Evolutionary conservation across 2,797 vertebrate species (phyloP), one percentile per base, ranked within the genome.

Genomic region (Gymnoscopelus braueri): DNA sequence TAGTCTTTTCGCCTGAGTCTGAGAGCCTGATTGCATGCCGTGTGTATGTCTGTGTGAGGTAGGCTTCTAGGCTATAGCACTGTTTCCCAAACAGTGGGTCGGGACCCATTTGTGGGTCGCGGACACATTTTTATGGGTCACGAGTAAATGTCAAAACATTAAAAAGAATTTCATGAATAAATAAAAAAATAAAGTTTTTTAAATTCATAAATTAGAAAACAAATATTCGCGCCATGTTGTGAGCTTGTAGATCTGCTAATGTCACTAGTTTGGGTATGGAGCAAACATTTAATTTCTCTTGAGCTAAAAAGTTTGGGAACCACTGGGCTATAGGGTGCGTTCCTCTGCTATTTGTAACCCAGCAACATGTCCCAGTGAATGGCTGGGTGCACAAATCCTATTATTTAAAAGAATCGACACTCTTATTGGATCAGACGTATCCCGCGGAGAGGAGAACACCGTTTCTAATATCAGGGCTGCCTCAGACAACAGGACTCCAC

Each of bases 271-370:
- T 19, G 19, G 19, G 19, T 19, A 19, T 19, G 1, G 19, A 19
- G 19, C 19, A 1, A 19, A 19, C 19, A 19, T 19, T 1, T 19
- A 19, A 19, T 19, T 19, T 19, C 19, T 19, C 19, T 19, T 19
- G 19, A 19, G 19, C 19, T 19, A 19, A 19, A 19, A 19, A 19
- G 19, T 19, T 19, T 19, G 19, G 19, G 19, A 19, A 19, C 19
- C 19, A 19, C 19, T 19, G 71, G 65, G 60, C 64, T 65, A 63
- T 11, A 24, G 67, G 19, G 26, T 65, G 87, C 89, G 88, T 94
- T 91, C 91, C 84, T 92, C 62, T 15, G 57, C 68, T 76, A 82
- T 91, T 76, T 79, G 92, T 95, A 91, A 87, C 94, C 91, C 91
- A 63, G 94, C 91, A 93, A 92, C 92, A 19, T 83, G 81, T 85